A percentile compares a stretch with the other conserved stretches of the same genome.
These are phyloP conservation scores for Crossocerus cetratus DNA, from an alignment of 2,888 invertebrate species.

Conservation along the genomic window DNA sequence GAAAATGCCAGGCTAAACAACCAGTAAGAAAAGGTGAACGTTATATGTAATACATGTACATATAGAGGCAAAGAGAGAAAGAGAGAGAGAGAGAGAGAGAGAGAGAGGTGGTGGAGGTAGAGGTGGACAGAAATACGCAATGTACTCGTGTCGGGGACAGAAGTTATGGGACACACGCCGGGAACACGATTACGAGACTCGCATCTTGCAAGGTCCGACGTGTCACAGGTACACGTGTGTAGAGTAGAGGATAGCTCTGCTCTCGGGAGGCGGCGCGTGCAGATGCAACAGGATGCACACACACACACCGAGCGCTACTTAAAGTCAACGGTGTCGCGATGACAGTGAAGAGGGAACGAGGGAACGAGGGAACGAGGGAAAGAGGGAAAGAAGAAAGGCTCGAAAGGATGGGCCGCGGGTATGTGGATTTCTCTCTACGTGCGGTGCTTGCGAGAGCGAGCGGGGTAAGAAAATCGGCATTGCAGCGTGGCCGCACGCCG, in stretches of 20 bases:
- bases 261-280: too few relatives aligned
- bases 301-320: constrained; percentile 3
- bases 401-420: too few relatives aligned
- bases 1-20: constrained; percentile 60
- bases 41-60: constrained; percentile 42
- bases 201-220: constrained; percentile 5
- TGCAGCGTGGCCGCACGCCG: not conserved
- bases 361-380: too few relatives aligned
- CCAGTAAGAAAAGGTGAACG: constrained; percentile 49
- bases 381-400: too few relatives aligned
- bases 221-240: too few relatives aligned
- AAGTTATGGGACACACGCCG: too few relatives aligned
- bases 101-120: not conserved
- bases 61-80: constrained; percentile 23
- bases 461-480: not conserved
- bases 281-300: not conserved
- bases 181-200: constrained; percentile 48
- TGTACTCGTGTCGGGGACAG: constrained; percentile 39
- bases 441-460: too few relatives aligned
- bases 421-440: too few relatives aligned
- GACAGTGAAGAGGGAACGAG: too few relatives aligned
- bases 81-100: not conserved
- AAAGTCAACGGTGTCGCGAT: constrained; percentile 3
- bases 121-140: not conserved
- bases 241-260: too few relatives aligned